Conservation (phyloP, 1,140 invertebrate species). For the Brachionus rotundiformis region DNA sequence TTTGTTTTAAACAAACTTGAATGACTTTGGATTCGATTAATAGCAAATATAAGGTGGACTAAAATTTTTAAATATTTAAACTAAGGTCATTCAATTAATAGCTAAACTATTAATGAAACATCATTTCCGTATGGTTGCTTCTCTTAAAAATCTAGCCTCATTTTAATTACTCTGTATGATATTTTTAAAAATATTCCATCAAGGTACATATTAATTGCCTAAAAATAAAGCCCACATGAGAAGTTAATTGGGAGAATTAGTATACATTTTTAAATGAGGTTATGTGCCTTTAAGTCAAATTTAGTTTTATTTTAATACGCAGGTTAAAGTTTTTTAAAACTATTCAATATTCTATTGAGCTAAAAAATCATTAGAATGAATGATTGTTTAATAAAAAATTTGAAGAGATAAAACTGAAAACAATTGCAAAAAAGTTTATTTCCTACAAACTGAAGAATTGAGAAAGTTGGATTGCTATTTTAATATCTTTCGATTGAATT, state of each 20-base stretch:
- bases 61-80: background rate
- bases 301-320: background rate
- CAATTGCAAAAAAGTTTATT: too few species aligned
- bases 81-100: background rate
- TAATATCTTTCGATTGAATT: too few species aligned
- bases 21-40: background rate
- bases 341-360: too few species aligned
- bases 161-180: background rate
- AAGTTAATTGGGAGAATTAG: background rate
- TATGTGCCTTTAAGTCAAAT: background rate
- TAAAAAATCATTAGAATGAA: too few species aligned
- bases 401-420: too few species aligned
- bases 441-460: too few species aligned
- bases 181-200: background rate
- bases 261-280: background rate
- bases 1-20: slow-evolving; percentile 3
- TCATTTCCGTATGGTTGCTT: background rate
- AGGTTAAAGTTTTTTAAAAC: too few species aligned
- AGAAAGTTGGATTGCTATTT: too few species aligned
- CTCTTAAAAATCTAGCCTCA: background rate
- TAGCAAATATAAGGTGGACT: background rate
- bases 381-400: too few species aligned
- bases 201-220: background rate
- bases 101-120: background rate
- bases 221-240: background rate